Conservation (phyloP, 2,797 vertebrate species). For the Ispidina picta region DNA sequence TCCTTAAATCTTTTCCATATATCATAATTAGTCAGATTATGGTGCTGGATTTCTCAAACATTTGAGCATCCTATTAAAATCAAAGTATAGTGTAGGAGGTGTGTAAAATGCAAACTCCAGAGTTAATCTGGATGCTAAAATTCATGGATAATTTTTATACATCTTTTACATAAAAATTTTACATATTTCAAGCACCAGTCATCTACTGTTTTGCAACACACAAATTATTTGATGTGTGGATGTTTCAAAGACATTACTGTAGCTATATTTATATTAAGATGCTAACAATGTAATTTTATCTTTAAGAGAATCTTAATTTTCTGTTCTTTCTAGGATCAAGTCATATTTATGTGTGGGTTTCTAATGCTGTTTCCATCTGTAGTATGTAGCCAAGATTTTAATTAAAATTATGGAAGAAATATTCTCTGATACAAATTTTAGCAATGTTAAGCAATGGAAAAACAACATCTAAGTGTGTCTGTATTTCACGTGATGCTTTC, state of each 20-base stretch:
- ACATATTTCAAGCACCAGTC: neutral
- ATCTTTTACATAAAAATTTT: neutral
- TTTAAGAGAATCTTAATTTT: neutral
- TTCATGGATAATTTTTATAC: neutral
- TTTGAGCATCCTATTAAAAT: neutral
- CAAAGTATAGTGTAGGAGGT: neutral
- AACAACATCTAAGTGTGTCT: fast-evolving
- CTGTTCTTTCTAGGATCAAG: neutral
- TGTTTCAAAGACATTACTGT: neutral
- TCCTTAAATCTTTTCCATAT: neutral
- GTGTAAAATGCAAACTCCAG: neutral
- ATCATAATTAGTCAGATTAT: neutral
- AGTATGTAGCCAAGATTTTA: neutral
- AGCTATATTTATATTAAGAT: neutral
- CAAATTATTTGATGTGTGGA: neutral
- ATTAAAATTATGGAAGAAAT: neutral
- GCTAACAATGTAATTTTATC: neutral
- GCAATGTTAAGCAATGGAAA: neutral
- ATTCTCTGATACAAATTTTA: neutral
- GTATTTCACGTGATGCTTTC: neutral
- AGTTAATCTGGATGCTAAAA: neutral
- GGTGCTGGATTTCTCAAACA: neutral
- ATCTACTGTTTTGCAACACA: neutral
- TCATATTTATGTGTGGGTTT: neutral
- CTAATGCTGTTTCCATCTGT: neutral